Base-by-base conservation (phyloP, 2,113 vertebrate species). In the Proterorhinus semilunaris region DNA sequence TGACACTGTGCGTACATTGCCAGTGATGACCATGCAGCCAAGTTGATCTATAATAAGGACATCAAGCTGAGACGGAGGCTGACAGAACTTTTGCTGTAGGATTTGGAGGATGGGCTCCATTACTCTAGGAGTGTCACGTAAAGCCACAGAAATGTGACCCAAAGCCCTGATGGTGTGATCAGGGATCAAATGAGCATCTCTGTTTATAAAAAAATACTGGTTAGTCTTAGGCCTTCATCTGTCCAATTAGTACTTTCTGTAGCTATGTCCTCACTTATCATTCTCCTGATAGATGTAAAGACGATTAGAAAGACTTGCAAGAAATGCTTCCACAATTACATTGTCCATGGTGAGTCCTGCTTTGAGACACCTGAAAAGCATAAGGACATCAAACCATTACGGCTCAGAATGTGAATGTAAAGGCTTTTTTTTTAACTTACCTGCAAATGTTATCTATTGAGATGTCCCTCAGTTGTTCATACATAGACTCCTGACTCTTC, bases 51-150 rank as follows among this genome's bases (percentile, higher is more conserved):
- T 92, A 84, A 99, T 98, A 21, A 99, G 96, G 6, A 99, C 96
- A 0, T 99, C 98, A 0, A 99, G 95, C n/a, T 96, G 95, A 8
- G 98, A 98, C 0, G 98, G 97, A 0, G 98, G 98, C 89, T 98
- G 97, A 82, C 98, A 99, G 90, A 99, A 98, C 84, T 99, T 99
- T 92, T 99, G 98, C 89, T 99, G 98, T 1, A 99, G 90, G 84
- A 99, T 98, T 91, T 99, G 98, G 47, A 99, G 91, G 73, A 99
- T 99, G 47, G 98, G 96, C 81, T 98, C 95, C 98, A 99, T 99
- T 42, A 98, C 95, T 65, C 95, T 94, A 0, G 98, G 96, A 0
- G 96, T 98, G 83, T 98, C 98, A 62, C 98, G 92, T 65, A 99
- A 80, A 0, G 97, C 96, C 80, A 99, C 98, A 0, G 98, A 95